A percentile compares a stretch with the other conserved stretches of the same genome.
phyloP scores from a whole-genome alignment of 2,888 invertebrate genomes.

The Agrochola macilenta region DNA sequence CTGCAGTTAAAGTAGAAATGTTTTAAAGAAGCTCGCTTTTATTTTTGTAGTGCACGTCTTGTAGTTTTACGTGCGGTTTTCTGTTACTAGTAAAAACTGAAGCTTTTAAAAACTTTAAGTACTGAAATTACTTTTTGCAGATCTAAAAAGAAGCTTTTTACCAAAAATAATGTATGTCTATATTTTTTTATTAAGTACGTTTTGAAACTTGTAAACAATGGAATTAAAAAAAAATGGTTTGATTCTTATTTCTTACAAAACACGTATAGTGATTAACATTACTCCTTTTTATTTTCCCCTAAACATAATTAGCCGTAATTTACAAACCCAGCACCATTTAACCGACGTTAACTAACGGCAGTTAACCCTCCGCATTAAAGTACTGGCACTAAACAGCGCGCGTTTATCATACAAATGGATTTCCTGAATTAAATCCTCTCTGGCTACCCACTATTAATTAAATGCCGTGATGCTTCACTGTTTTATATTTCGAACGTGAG shows the following conservation, averaged over 20 bases:
- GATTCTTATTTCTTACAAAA: not conserved
- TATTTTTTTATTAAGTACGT: not conserved
- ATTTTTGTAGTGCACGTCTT: conserved; percentile 14
- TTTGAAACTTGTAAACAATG: not conserved
- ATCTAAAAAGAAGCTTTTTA: not conserved
- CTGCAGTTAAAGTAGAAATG: conserved; percentile 47
- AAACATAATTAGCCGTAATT: conserved; percentile 33
- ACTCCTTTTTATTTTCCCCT: conserved; percentile 12
- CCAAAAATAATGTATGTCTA: not conserved
- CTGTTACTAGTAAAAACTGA: not conserved
- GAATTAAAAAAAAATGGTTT: too few relatives aligned
- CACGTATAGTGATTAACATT: not conserved
- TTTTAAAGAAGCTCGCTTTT: conserved; percentile 30
- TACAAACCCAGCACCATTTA: conserved; percentile 20
- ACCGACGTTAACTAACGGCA: conserved; percentile 44
- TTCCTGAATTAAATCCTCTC: conserved; percentile 74
- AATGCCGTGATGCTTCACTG: conserved; percentile 61
- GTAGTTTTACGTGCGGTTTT: conserved; percentile 1
- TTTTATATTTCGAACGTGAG: conserved; percentile 48
- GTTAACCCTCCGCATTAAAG: conserved; percentile 48
- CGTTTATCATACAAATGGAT: conserved; percentile 82
- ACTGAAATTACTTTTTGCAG: not conserved
- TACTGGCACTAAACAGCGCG: conserved; percentile 68
- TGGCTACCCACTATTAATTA: conserved; percentile 68
- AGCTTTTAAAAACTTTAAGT: not conserved